Conservation (phyloP, 1,140 invertebrate genomes). For the Drosophila tani region DNA sequence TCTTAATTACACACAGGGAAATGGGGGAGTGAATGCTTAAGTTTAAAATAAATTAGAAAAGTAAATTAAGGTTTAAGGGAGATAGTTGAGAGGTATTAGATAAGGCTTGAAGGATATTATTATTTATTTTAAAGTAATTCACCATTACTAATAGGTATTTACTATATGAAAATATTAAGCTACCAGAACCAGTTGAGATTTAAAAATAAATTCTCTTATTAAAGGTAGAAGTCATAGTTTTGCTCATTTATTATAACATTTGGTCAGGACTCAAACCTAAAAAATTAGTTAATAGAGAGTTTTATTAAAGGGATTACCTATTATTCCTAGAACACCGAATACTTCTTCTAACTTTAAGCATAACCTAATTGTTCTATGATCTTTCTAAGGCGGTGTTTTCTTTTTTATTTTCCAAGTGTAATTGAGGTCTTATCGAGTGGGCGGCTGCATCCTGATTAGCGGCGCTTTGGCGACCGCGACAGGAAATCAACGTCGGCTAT, state of each 20-base stretch:
- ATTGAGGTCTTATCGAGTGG: conserved; percentile 47
- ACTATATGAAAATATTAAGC: no score
- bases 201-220: no score
- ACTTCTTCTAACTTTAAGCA: background rate
- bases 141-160: no score
- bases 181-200: no score
- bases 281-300: background rate
- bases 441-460: conserved; percentile 77
- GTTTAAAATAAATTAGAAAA: conserved; percentile 4
- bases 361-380: conserved; percentile 2
- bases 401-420: conserved; percentile 6
- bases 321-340: no score
- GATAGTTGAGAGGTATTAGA: no score
- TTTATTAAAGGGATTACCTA: background rate
- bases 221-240: no score
- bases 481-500: conserved; percentile 78
- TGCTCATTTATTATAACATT: no score
- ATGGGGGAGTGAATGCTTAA: background rate
- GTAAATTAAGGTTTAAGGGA: background rate
- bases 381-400: conserved; percentile 3
- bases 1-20: conserved; percentile 14
- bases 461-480: conserved; percentile 47
- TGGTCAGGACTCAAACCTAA: background rate
- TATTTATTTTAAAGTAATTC: no score
- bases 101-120: no score